These are phyloP conservation scores for Tetanocera ferruginea DNA, from an alignment of 2,888 invertebrate genomes.

Conservation along the genomic window DNA sequence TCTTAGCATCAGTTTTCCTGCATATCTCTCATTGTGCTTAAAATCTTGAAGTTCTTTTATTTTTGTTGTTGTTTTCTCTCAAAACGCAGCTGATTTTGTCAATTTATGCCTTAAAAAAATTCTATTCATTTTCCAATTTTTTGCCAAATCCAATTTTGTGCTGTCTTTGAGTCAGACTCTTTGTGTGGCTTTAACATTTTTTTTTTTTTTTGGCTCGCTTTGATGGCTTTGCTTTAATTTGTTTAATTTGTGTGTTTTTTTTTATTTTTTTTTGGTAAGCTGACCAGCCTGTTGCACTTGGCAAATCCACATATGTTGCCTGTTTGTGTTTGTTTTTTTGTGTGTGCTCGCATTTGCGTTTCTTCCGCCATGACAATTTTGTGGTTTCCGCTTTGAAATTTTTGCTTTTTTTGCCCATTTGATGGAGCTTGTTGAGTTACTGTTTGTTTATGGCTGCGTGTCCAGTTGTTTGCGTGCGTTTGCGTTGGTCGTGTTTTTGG, in stretches of 20 bases:
- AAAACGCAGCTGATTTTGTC: background rate
- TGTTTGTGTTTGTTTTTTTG: background rate
- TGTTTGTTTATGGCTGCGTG: background rate
- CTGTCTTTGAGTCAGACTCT: background rate
- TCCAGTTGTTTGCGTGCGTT: background rate
- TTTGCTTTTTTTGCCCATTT: background rate
- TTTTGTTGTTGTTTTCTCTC: too few species aligned
- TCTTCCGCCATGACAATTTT: conserved; percentile 9
- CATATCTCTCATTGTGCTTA: too few species aligned
- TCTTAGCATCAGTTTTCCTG: too few species aligned
- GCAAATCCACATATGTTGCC: background rate
- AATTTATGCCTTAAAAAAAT: background rate
- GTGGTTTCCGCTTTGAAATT: conserved; percentile 10
- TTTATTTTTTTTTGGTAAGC: background rate
- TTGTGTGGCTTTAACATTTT: background rate
- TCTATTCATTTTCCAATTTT: background rate
- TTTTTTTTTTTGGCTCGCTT: background rate
- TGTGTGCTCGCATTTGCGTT: background rate
- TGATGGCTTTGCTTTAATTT: background rate
- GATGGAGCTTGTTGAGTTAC: background rate
- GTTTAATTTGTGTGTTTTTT: background rate
- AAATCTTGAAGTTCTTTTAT: too few species aligned
- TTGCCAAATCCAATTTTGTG: background rate
- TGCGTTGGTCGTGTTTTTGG: background rate
- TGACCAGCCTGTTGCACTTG: conserved; percentile 5